A percentile compares a stretch with the other conserved stretches of the same genome.
phyloP scores from a whole-genome alignment of 2,797 vertebrate genomes.

The Capromys pilorides region DNA sequence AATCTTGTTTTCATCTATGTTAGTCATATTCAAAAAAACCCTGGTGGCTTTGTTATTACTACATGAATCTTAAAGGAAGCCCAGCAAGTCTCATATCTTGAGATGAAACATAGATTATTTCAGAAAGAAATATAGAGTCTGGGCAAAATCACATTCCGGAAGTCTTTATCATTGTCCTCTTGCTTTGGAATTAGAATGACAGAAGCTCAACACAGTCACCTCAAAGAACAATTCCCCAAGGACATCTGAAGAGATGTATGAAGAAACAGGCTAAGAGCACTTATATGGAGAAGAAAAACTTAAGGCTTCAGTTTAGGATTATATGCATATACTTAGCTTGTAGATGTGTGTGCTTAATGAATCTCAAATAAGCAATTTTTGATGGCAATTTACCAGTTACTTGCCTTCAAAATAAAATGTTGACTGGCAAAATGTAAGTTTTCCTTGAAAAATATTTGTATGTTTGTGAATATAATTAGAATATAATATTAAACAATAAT shows the following conservation, averaged over 20 bases:
- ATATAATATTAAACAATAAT: not conserved
- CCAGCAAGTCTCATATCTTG: not conserved
- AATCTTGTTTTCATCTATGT: constrained; percentile 1
- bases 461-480: not conserved
- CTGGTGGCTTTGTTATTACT: not conserved
- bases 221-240: not conserved
- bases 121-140: not conserved
- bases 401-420: not conserved
- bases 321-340: not conserved
- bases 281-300: constrained; percentile 3
- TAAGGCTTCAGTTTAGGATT: not conserved
- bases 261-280: not conserved
- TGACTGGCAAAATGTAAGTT: not conserved
- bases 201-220: not conserved
- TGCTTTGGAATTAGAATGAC: not conserved
- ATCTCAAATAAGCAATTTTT: not conserved
- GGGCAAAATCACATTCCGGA: not conserved
- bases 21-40: not conserved
- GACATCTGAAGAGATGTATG: not conserved
- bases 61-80: not conserved
- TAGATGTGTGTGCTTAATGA: not conserved
- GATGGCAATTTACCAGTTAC: not conserved
- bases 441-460: constrained; percentile 28
- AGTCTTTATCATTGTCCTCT: not conserved
- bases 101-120: constrained; percentile 46